phyloP scores from a whole-genome alignment of 2,888 invertebrate genomes.

The Abrostola triplasia region DNA sequence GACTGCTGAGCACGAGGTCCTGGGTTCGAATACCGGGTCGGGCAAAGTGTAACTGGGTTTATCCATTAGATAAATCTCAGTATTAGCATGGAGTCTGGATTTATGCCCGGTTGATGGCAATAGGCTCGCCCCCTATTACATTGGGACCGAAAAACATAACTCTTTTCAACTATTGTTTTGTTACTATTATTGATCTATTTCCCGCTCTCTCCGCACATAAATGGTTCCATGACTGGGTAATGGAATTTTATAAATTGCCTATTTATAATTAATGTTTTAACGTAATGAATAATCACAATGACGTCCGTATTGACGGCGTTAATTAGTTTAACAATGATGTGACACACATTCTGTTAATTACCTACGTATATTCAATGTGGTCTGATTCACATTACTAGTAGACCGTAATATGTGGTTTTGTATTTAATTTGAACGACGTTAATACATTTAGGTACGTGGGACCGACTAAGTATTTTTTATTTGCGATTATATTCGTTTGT shows the following conservation, averaged over 20 bases:
- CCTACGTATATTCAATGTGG: not conserved
- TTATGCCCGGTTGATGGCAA: no score
- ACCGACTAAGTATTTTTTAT: not conserved
- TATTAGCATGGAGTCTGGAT: no score
- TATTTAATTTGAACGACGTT: not conserved
- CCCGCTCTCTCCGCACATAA: not conserved
- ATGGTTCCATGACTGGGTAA: not conserved
- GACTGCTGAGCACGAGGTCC: no score
- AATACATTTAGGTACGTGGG: not conserved
- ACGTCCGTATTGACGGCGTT: constrained; percentile 16
- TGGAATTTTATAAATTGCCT: constrained; percentile 1
- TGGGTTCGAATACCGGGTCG: no score
- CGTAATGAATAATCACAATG: constrained; percentile 16
- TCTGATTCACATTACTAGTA: not conserved
- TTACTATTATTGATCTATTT: not conserved
- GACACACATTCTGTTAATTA: constrained; percentile 22
- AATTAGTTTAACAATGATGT: constrained; percentile 10
- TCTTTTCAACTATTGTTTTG: not conserved
- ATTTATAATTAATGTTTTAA: constrained; percentile 9
- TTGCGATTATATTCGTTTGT: not conserved
- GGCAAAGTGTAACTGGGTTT: no score
- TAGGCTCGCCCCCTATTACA: no score
- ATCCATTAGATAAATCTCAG: no score
- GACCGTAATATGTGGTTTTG: not conserved
- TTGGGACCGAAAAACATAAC: no score